Base-by-base conservation (phyloP, 1,140 invertebrate genomes). In the Triops longicaudatus region DNA sequence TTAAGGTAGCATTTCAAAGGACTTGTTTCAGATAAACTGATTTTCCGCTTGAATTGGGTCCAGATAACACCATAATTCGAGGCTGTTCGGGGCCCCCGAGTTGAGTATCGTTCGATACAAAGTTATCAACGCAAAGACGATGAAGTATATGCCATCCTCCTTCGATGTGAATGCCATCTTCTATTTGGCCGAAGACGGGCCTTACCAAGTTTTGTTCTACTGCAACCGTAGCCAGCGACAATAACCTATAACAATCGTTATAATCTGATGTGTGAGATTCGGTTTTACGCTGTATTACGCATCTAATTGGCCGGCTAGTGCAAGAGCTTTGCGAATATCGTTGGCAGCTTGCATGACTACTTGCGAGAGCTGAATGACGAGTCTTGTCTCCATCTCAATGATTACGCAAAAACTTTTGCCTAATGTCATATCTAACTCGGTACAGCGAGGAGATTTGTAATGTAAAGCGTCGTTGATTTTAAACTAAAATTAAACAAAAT, bases 11-110 rank as follows among this genome's bases (percentile, higher is more conserved):
- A n/a, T 5, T 4, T 43, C 12, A 44, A 71, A 22, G 1, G 79
- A 92, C 88, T 84, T 94, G 92, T 85, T 95, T 96, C 79, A 97
- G 86, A 82, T 95, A 98, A 28, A 96, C 88, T 80, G 92, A 96
- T 85, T 98, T 98, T 0, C 96, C 96, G 82, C 93, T 93, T 10
- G 93, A 89, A 84, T 98, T 98, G 1, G 95, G 93, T 1, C 95
- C 93, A 1, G 93, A 95, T 14, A 98, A 81, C 37, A 97, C 86
- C 82, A 93, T 93, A 1, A 96, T 87, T 76, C 88, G 87, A 12
- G 87, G 87, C 77, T 82, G 79, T 11, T 84, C 80, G 6, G 82
- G 81, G 1, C 82, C 81, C 14, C 87, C 87, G 72, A 90, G 90
- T 72, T 83, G 80, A 1, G 88, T 88, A 81, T 91, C 88, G 83